phyloP scores from a whole-genome alignment of 2,113 vertebrate genomes.

The Empidonax traillii region DNA sequence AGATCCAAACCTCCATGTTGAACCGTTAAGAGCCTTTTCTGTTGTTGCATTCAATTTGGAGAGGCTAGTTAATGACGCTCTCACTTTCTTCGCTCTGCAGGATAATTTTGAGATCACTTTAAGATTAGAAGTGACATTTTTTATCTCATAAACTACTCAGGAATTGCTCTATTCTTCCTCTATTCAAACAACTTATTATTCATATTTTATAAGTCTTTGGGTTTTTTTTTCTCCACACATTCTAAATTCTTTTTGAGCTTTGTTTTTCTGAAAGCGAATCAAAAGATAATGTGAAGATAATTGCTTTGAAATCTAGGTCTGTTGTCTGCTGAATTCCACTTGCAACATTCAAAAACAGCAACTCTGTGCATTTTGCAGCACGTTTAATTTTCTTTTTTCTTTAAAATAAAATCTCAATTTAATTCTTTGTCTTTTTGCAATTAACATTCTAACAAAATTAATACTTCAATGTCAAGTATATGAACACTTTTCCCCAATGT shows the following conservation, averaged over 20 bases:
- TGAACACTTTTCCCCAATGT: not conserved
- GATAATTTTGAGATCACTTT: not conserved
- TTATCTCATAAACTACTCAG: not conserved
- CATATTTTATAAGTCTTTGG: not conserved
- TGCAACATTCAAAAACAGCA: not conserved
- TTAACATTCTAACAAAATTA: not conserved
- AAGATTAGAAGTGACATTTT: not conserved
- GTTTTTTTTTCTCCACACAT: not conserved
- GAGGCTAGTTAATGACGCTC: not conserved
- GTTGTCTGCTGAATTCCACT: not conserved
- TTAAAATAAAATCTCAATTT: not conserved
- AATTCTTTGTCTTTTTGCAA: not conserved
- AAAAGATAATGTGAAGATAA: not conserved
- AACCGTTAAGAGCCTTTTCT: not conserved
- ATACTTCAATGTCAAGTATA: not conserved
- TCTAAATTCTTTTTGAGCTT: not conserved
- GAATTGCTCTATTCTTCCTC: not conserved
- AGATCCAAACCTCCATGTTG: accelerated
- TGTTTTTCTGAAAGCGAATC: not conserved
- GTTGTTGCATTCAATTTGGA: not conserved
- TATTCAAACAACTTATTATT: not conserved
- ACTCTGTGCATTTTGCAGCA: not conserved
- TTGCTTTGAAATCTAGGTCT: not conserved
- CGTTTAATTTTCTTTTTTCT: not conserved
- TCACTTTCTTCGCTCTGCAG: not conserved